phyloP scores from a whole-genome alignment of 2,888 invertebrate genomes.

The Taenaris catops region DNA sequence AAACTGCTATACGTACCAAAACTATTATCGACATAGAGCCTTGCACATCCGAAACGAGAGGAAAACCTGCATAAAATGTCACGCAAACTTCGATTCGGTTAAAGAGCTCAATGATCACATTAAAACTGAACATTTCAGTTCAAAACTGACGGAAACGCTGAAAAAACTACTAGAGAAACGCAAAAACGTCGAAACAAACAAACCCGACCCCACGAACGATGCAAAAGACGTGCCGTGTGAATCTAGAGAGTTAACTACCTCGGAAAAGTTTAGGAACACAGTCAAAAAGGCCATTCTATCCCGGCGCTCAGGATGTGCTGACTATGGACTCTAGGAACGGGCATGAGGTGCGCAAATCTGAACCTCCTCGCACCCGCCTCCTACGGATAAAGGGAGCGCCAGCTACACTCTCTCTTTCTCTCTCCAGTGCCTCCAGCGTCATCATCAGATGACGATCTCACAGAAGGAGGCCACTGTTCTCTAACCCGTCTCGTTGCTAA shows the following conservation, averaged over 20 bases:
- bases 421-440: too few relatives aligned
- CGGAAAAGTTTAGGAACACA: constrained; percentile 36
- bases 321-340: too few relatives aligned
- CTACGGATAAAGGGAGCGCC: too few relatives aligned
- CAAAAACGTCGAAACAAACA: constrained; percentile 26
- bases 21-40: constrained; percentile 56
- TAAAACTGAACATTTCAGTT: constrained; percentile 39
- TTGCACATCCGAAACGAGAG: constrained; percentile 40
- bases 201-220: not conserved
- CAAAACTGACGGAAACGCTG: constrained; percentile 55
- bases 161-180: constrained; percentile 49
- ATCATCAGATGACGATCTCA: too few relatives aligned
- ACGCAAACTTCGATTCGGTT: constrained; percentile 37
- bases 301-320: too few relatives aligned
- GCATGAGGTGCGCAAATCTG: too few relatives aligned
- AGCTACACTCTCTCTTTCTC: too few relatives aligned
- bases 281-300: constrained; percentile 51
- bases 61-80: constrained; percentile 56
- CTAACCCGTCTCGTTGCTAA: too few relatives aligned
- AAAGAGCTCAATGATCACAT: constrained; percentile 42
- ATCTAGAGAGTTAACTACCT: constrained; percentile 8
- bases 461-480: too few relatives aligned
- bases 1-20: constrained; percentile 61
- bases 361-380: too few relatives aligned
- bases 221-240: not conserved